Conservation (phyloP, 2,888 invertebrate genomes). For the Ischnus inquisitorius region DNA sequence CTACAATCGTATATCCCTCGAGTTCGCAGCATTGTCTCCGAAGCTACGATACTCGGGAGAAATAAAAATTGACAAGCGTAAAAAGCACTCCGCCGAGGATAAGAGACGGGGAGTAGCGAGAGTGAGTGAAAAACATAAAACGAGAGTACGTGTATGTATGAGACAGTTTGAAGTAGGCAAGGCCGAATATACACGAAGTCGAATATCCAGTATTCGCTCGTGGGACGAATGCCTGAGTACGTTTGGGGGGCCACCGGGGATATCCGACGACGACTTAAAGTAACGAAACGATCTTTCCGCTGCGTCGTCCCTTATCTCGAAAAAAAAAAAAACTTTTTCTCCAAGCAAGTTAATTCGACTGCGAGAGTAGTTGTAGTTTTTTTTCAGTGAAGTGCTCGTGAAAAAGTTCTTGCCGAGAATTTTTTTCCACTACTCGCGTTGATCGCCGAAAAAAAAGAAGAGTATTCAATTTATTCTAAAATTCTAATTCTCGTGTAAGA, state of each 20-base stretch:
- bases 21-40: not conserved
- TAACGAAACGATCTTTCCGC: not conserved
- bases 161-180: conserved; percentile 9
- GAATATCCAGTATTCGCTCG: conserved; percentile 32
- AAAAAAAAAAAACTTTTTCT: not conserved
- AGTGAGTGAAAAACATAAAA: not conserved
- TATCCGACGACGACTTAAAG: conserved; percentile 4
- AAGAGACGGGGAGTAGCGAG: not conserved
- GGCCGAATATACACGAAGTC: not conserved
- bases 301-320: not conserved
- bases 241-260: conserved; percentile 13
- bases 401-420: too few relatives aligned
- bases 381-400: too few relatives aligned
- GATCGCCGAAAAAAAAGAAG: too few relatives aligned
- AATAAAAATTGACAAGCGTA: conserved; percentile 52
- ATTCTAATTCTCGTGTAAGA: too few relatives aligned
- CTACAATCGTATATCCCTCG: not conserved
- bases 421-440: too few relatives aligned
- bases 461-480: too few relatives aligned
- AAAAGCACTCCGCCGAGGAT: conserved; percentile 38
- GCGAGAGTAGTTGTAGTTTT: too few relatives aligned
- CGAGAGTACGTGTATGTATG: not conserved
- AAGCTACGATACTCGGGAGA: conserved; percentile 21
- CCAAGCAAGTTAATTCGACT: not conserved
- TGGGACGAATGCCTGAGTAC: conserved; percentile 35